phyloP scores from a whole-genome alignment of 2,888 invertebrate genomes.

The Amiota minor region DNA sequence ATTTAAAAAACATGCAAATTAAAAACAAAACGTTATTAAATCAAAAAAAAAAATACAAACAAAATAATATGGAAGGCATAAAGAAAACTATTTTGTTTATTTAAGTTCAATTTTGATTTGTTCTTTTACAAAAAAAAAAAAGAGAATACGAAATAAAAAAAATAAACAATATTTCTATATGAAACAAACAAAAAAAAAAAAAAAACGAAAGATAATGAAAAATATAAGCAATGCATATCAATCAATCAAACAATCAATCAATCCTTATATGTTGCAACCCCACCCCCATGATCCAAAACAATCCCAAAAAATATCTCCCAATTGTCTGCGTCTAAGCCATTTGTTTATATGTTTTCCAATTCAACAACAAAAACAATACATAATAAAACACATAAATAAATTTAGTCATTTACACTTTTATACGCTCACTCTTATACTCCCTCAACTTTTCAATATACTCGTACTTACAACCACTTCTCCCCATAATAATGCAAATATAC shows the following conservation, averaged over 20 bases:
- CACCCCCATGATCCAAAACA: conserved; percentile 36
- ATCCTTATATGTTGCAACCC: conserved; percentile 73
- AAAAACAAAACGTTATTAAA: conserved; percentile 69
- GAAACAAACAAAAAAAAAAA: conserved; percentile 37
- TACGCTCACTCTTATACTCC: conserved; percentile 50
- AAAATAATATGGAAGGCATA: background rate
- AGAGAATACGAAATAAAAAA: conserved; percentile 23
- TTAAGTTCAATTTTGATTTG: conserved; percentile 41
- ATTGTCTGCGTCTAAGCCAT: conserved; percentile 87
- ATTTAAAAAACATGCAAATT: conserved; percentile 34
- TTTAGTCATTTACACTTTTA: conserved; percentile 44
- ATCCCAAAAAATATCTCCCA: conserved; percentile 77
- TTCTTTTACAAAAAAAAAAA: conserved; percentile 43
- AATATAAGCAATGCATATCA: conserved; percentile 48
- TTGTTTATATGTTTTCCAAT: conserved; percentile 76
- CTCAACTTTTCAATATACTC: no score
- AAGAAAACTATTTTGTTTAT: no score
- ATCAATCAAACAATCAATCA: conserved; percentile 47
- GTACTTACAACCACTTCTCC: no score
- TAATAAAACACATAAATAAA: conserved; percentile 56
- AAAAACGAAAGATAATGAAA: conserved; percentile 41
- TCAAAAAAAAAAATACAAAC: conserved; percentile 65
- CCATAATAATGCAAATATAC: no score
- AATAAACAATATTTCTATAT: conserved; percentile 27
- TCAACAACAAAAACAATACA: conserved; percentile 57